Evolutionary conservation across 2,797 vertebrate species (phyloP), one percentile per base, ranked within the genome.

Genomic region (Coranthus polyacanthus): DNA sequence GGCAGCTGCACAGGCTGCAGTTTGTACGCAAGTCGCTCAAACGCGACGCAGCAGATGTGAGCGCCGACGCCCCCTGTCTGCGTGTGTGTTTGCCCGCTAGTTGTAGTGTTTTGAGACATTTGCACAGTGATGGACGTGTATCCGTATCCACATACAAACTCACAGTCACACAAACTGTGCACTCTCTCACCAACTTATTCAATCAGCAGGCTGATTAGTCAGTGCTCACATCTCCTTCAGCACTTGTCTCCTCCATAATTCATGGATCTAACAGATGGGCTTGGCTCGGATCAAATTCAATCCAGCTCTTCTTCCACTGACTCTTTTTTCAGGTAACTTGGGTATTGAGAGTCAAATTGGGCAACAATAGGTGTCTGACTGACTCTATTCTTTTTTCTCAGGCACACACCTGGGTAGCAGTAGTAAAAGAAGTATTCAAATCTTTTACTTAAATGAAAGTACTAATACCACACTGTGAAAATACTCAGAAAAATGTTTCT

Each of bases 221-320:
- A 62, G 42, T 44, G 43, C 54, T 72, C 62, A 55, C 75, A 32
- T 74, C 74, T 78, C 77, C 77, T 75, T 59, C 54, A 22, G 32
- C 41, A 5, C 60, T 60, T 5, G 36, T 67, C 44, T 64, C 24
- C 66, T 83, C 67, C 72, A 86, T 85, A 80, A 82, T 86, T 88
- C 82, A 89, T 84, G 49, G 37, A 12, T 59, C 42, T 37, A 79
- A 68, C 86, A 81, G 82, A 84, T 87, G 85, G 81, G 17, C 60
- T 58, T 13, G 36, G 39, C 44, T 34, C 4, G 3, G 60, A 72
- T 77, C 81, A 58, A 8, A 54, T 76, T 78, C 63, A 63, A 62
- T 57, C 61, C 38, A 42, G 50, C 44, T 57, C 69, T 7, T 58
- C 1, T 12, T 49, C 38, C 56, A 37, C 12, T 0, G 5, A 4